A percentile compares a stretch with the other conserved stretches of the same genome.
Conservation (phyloP, 2,797 vertebrate species). For the Ispidina lecontei region DNA sequence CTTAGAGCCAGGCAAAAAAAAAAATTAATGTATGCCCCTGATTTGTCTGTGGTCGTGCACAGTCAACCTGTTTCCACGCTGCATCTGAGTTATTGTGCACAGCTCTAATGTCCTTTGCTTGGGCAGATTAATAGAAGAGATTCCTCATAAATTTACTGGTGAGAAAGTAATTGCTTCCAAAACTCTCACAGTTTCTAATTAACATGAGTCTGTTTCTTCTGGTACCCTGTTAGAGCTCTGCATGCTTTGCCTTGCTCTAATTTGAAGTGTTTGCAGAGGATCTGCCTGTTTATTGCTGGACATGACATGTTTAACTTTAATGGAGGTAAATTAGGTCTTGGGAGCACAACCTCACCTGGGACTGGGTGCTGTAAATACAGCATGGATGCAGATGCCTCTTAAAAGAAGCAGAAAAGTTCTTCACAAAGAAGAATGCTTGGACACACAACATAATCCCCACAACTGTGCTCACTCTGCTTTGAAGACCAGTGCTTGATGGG, state of each 20-base stretch:
- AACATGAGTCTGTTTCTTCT: background rate
- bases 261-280: background rate
- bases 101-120: background rate
- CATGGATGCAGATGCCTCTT: background rate
- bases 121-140: background rate
- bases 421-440: background rate
- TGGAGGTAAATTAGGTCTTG: background rate
- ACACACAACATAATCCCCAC: background rate
- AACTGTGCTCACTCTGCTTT: background rate
- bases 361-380: background rate
- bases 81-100: background rate
- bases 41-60: background rate
- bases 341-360: background rate
- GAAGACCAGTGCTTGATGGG: background rate
- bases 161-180: background rate
- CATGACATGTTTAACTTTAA: rapidly evolving
- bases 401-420: background rate
- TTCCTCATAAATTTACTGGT: background rate
- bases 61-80: background rate
- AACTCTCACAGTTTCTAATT: background rate
- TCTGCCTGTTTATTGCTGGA: background rate
- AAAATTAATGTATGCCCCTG: background rate
- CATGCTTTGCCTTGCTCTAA: background rate
- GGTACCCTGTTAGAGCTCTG: background rate
- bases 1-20: background rate